These are phyloP conservation scores for Uloborus plumipes DNA, from an alignment of 2,888 invertebrate genomes.

Conservation along the genomic window DNA sequence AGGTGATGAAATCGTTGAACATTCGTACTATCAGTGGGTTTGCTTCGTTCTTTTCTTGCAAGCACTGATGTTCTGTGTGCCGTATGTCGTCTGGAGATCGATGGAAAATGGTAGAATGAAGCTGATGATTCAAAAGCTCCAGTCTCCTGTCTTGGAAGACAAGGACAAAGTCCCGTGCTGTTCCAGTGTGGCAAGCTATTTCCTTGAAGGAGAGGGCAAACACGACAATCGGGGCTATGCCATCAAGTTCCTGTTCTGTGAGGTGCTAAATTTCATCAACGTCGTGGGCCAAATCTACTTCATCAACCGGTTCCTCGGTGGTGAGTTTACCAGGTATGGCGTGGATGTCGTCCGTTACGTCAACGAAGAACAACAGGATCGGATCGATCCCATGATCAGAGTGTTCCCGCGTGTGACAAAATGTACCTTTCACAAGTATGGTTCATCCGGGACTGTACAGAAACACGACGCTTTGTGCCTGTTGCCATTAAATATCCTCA, in stretches of 20 bases:
- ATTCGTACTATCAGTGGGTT: conserved; percentile 70
- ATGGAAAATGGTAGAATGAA: conserved; percentile 66
- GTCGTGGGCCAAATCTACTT: conserved; percentile 67
- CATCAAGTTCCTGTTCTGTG: conserved; percentile 66
- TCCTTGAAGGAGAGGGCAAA: conserved; percentile 50
- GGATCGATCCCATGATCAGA: conserved; percentile 67
- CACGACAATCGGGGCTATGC: conserved; percentile 65
- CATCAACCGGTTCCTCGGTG: conserved; percentile 67
- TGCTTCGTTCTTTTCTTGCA: conserved; percentile 70
- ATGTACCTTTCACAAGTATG: conserved; percentile 67
- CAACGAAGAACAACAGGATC: conserved; percentile 66
- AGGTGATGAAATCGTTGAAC: conserved; percentile 65
- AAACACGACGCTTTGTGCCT: conserved; percentile 67
- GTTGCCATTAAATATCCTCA: conserved; percentile 68
- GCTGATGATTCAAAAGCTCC: conserved; percentile 64
- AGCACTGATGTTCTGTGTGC: conserved; percentile 68
- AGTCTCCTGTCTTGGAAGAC: conserved; percentile 64
- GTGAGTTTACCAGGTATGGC: conserved; percentile 67
- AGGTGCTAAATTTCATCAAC: conserved; percentile 67
- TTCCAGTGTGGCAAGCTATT: conserved; percentile 64
- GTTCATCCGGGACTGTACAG: conserved; percentile 68
- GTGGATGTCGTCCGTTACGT: conserved; percentile 65
- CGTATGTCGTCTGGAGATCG: conserved; percentile 68
- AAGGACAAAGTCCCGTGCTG: conserved; percentile 49
- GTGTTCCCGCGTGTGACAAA: conserved; percentile 68